Evolutionary conservation across 2,888 invertebrate genomes (phyloP), one percentile per base, ranked within the genome.

Genomic region (Zaprionus lineosus): DNA sequence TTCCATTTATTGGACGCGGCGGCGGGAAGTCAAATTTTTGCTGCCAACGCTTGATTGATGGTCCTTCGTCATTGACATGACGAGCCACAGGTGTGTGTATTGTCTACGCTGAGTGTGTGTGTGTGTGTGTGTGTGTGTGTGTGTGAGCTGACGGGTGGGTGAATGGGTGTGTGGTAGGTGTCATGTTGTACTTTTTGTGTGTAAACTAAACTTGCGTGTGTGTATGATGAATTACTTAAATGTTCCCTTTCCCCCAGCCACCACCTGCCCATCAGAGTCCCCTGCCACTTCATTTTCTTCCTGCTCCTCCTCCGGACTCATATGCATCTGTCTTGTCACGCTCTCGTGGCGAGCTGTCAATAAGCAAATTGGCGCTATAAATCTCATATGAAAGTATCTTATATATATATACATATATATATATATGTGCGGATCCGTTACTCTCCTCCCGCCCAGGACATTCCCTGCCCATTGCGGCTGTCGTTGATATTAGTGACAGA

Each of bases 311-410:
- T n/a, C n/a, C n/a, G n/a, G n/a, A n/a, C n/a, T n/a, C n/a, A n/a
- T n/a, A 64, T 66, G 47, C 47, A 68, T 74, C 59, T 72, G 74
- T 62, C 68, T 47, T 74, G 68, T 76, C 76, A 79, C 56, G 65
- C 57, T 36, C 29, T 37, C 47, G 55, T 59, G 44, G 37, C 12
- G 34, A 58, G 68, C 79, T 77, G 76, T 79, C 76, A 77, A 77
- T 77, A 79, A 72, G 74, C 71, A 76, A 77, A 79, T 72, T 65
- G 50, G 26, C 44, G 65, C 69, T 50, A 77, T 77, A 79, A 79
- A 79, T 77, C 72, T 71, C 63, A 47, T 59, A 34, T 51, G 34
- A 5, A 34, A 29, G 58, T 63, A 5, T 3, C 16, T 15, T 6
- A 41, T 21, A 14, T 19, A 41, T 18, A 11, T 11, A 4, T 7